Evolutionary conservation across 1,140 invertebrate genomes (phyloP).

Genomic region (Eufriesea mexicana): DNA sequence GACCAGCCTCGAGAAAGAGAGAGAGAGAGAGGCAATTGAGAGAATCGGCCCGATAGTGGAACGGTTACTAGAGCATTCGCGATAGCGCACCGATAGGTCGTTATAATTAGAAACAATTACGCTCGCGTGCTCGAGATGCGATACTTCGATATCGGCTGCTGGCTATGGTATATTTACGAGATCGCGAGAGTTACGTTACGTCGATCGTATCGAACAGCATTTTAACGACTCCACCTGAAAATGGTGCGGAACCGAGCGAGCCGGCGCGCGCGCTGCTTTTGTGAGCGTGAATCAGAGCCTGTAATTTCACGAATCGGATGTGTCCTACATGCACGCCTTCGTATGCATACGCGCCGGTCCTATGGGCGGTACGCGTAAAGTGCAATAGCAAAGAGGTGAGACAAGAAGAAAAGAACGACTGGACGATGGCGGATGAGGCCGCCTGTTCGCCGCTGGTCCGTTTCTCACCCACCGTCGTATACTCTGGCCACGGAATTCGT

Average conservation of each 20-base stretch:
- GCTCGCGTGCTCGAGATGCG: slow-evolving; percentile 33
- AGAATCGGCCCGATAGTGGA: slow-evolving; percentile 10
- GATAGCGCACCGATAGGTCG: slow-evolving; percentile 37
- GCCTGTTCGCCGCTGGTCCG: no score
- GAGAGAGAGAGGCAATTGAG: slow-evolving; percentile 1
- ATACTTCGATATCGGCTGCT: slow-evolving; percentile 9
- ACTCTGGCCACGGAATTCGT: background rate
- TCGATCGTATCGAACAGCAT: slow-evolving; percentile 19
- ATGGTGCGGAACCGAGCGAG: slow-evolving; percentile 39
- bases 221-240: slow-evolving; percentile 29
- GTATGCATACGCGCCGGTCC: background rate
- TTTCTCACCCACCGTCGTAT: no score
- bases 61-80: slow-evolving; percentile 43
- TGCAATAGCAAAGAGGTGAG: background rate
- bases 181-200: slow-evolving; percentile 1
- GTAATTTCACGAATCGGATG: slow-evolving; percentile 45
- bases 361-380: background rate
- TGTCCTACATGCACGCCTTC: slow-evolving; percentile 24
- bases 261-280: slow-evolving; percentile 16
- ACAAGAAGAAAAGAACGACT: no score
- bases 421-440: no score
- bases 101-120: slow-evolving; percentile 54
- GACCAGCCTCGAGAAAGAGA: no score
- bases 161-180: background rate
- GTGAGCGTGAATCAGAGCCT: slow-evolving; percentile 47